Evolutionary conservation across 2,888 invertebrate genomes (phyloP), one percentile per base, ranked within the genome.

Genomic region (Ectemnius lituratus): DNA sequence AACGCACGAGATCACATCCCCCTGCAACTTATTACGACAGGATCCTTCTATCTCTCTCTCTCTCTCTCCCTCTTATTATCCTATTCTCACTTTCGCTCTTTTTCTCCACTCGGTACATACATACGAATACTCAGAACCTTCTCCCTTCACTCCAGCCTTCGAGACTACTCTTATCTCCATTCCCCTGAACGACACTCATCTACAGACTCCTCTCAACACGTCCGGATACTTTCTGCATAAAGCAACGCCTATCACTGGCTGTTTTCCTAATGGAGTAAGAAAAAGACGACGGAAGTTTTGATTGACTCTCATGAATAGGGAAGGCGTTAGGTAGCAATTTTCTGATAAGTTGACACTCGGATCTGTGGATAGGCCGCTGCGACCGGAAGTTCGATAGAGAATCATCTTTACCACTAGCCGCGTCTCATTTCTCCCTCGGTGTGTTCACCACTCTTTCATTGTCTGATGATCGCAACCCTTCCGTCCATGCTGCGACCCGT

Each of bases 301-400:
- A 2, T 23, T 23, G 23, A 23, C 23, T 23, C 23, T 23, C 3
- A 23, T 2, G 23, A 23, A 37, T 52, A 52, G 52, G 14, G 16
- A 6, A 52, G 16, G n/a, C 52, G 52, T 14, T 52, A 52, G 52
- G n/a, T 5, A 52, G 52, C 4, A 11, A 28, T 18, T n/a, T 23
- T 47, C 20, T 65, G 23, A 23, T 13, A 23, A 67, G 69, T 68
- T 68, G 76, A 76, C 76, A 66, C 73, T 73, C 77, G 77, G 77
- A 69, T 77, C 77, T 76, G 77, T 62, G 73, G 56, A 52, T 59
- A 27, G 61, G 67, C 63, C 67, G 77, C 77, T 70, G 67, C 77
- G 77, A 76, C 28, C 73, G 73, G 66, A 65, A 62, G 62, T 11
- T 70, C 73, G 63, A 11, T 52, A 59, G 72, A 62, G 8, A 47